Conservation (phyloP, 2,113 vertebrate genomes). For the Grammomys dolichurus region DNA sequence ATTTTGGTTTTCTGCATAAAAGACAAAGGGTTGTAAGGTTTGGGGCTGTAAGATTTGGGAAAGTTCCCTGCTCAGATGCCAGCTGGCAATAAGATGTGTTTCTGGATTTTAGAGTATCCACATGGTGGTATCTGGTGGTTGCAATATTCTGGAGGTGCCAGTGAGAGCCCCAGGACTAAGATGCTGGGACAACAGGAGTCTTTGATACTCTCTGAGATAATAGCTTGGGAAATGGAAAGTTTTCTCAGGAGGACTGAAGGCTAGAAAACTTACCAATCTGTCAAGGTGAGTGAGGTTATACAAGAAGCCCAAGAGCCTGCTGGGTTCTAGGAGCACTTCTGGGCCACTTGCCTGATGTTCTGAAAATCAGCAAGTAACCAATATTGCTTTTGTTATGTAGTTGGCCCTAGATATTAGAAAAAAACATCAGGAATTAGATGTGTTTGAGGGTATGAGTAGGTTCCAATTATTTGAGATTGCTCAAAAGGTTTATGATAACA, state of each 20-base stretch:
- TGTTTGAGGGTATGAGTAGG: neutral
- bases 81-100: neutral
- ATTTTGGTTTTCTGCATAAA: neutral
- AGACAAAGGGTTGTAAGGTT: neutral
- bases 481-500: neutral
- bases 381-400: neutral
- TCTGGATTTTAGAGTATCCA: neutral
- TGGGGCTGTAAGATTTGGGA: neutral
- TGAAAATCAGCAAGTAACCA: neutral
- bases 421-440: neutral
- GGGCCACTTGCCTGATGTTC: neutral
- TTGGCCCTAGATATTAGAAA: neutral
- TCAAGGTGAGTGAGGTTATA: neutral
- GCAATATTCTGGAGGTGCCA: neutral
- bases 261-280: neutral
- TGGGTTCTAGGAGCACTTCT: neutral
- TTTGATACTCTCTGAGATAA: neutral
- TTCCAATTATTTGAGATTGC: neutral
- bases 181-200: neutral
- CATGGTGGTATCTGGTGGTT: neutral
- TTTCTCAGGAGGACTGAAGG: neutral
- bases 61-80: neutral
- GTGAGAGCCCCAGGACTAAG: neutral
- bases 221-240: neutral
- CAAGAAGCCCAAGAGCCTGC: neutral